phyloP scores from a whole-genome alignment of 92 coral and sea anemone genomes.

The Palythoa grandiflora region DNA sequence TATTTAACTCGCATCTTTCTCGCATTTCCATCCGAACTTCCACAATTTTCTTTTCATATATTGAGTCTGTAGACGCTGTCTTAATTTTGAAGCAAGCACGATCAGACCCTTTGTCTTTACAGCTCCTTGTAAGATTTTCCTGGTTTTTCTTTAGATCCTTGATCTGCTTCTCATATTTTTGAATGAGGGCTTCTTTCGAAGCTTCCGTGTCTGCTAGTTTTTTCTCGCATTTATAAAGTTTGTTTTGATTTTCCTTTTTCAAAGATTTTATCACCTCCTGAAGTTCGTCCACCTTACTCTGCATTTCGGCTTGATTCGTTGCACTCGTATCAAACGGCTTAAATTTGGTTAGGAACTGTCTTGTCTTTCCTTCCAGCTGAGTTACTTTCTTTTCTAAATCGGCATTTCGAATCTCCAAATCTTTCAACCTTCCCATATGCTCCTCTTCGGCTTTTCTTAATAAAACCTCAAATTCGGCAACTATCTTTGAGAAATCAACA shows the following conservation, averaged over 20 bases:
- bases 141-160: slow-evolving; percentile 42
- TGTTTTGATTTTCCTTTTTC: slow-evolving; percentile 56
- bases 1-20: slow-evolving; percentile 56
- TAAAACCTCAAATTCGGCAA: background rate
- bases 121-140: slow-evolving; percentile 27
- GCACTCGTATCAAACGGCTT: background rate
- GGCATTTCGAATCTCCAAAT: slow-evolving; percentile 47
- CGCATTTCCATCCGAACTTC: slow-evolving; percentile 62
- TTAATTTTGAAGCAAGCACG: background rate
- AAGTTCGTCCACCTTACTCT: slow-evolving; percentile 54
- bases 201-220: slow-evolving; percentile 46
- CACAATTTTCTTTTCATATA: slow-evolving; percentile 60
- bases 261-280: slow-evolving; percentile 53
- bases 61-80: background rate
- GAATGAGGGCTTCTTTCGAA: slow-evolving; percentile 36
- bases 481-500: background rate
- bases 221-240: slow-evolving; percentile 46
- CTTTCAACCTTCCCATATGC: background rate
- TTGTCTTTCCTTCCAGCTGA: background rate
- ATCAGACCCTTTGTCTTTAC: background rate
- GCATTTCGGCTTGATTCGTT: slow-evolving; percentile 9
- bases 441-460: background rate
- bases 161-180: slow-evolving; percentile 54
- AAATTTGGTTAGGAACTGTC: background rate
- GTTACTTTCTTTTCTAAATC: slow-evolving; percentile 38